phyloP scores from a whole-genome alignment of 2,113 vertebrate genomes.

The Lathamus discolor region DNA sequence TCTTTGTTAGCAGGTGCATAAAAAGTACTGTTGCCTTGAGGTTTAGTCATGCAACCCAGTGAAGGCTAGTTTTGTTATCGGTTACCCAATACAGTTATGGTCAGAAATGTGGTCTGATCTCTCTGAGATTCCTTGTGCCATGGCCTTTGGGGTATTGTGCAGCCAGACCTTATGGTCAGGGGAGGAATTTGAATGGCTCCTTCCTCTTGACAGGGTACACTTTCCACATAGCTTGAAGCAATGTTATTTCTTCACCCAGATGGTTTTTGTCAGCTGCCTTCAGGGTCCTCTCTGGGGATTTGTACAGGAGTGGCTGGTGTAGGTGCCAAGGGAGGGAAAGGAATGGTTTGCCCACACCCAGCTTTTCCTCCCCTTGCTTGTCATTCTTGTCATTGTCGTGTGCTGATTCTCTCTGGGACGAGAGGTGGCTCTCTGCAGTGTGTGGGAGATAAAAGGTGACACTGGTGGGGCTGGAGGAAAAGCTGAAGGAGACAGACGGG shows the following conservation, averaged over 20 bases:
- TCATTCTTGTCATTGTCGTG: neutral
- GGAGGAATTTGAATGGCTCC: neutral
- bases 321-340: neutral
- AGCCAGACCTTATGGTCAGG: neutral
- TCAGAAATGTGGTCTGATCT: neutral
- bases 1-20: conserved; percentile 25
- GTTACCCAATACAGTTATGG: neutral
- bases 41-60: neutral
- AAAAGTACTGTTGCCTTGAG: neutral
- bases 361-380: neutral
- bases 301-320: neutral
- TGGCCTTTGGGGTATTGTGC: neutral
- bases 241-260: neutral
- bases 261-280: neutral
- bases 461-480: neutral
- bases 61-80: neutral
- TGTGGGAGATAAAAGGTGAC: neutral
- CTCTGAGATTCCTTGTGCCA: neutral
- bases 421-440: accelerated
- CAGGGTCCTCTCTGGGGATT: neutral
- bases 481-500: neutral
- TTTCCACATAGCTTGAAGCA: neutral
- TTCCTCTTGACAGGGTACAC: neutral
- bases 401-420: neutral
- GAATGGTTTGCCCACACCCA: neutral